phyloP scores from a whole-genome alignment of 2,113 vertebrate genomes.

The Amphiprion percula region DNA sequence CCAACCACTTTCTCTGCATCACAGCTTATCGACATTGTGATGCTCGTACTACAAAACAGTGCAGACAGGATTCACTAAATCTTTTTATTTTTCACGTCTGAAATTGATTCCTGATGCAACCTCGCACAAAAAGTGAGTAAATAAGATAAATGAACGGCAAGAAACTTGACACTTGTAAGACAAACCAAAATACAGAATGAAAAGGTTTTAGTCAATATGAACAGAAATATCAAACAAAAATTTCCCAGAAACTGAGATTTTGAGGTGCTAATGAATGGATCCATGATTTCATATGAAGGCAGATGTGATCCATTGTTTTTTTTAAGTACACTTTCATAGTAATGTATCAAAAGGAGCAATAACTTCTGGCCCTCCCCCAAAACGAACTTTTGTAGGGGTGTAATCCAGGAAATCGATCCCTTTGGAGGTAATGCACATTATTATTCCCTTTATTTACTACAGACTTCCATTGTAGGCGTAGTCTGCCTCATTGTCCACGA shows the following conservation, averaged over 20 bases:
- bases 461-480: conserved; percentile 98
- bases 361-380: conserved; percentile 27
- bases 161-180: conserved; percentile 38
- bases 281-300: conserved; percentile 51
- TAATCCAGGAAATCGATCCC: conserved; percentile 24
- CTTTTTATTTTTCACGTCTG: too few species aligned
- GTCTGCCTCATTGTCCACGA: conserved; percentile 99
- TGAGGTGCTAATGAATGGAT: conserved; percentile 33
- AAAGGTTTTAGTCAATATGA: conserved; percentile 42
- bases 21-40: background rate
- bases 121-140: too few species aligned
- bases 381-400: conserved; percentile 27
- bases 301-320: conserved; percentile 49
- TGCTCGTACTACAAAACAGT: background rate
- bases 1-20: background rate
- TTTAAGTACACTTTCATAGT: conserved; percentile 36
- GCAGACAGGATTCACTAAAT: too few species aligned
- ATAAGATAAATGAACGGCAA: conserved; percentile 24
- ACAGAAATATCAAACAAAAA: conserved; percentile 48
- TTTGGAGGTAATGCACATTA: conserved; percentile 47
- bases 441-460: conserved; percentile 73
- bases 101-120: too few species aligned
- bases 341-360: conserved; percentile 48
- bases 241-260: conserved; percentile 26
- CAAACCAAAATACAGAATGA: conserved; percentile 34